These are phyloP conservation scores for Macropus fuliginosus DNA, from an alignment of 2,797 vertebrate genomes.

Conservation along the genomic window DNA sequence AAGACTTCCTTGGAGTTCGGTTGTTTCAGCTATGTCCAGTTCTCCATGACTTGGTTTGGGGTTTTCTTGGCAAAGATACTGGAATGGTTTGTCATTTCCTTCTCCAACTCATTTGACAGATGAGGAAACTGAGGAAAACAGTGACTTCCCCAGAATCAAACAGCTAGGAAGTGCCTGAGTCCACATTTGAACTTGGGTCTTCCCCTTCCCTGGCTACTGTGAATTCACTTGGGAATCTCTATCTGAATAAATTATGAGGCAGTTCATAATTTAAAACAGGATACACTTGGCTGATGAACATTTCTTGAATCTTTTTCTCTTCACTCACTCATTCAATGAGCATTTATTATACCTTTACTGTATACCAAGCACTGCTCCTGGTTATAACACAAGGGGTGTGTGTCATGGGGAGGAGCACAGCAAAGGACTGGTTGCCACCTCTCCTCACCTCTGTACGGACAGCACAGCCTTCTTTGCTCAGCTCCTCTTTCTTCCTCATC, in stretches of 20 bases:
- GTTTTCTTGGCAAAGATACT: neutral
- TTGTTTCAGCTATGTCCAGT: too few species aligned
- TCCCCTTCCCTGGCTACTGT: neutral
- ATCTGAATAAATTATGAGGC: neutral
- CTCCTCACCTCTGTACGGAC: neutral
- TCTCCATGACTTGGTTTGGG: too few species aligned
- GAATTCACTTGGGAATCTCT: neutral
- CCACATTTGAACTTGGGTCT: too few species aligned
- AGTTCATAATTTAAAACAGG: neutral
- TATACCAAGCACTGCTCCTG: neutral
- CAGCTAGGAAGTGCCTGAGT: too few species aligned
- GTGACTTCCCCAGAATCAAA: too few species aligned
- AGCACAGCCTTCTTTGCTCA: neutral
- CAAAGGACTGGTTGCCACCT: neutral
- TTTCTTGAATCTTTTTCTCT: neutral
- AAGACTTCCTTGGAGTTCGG: too few species aligned
- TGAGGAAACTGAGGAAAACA: neutral
- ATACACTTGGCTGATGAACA: neutral
- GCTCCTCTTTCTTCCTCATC: neutral
- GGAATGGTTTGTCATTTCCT: neutral
- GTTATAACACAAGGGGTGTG: neutral
- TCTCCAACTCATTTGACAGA: neutral
- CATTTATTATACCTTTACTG: neutral
- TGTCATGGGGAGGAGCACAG: neutral
- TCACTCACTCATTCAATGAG: neutral